Base-by-base conservation (phyloP, 2,113 vertebrate genomes). In the Chaetodon trifascialis region DNA sequence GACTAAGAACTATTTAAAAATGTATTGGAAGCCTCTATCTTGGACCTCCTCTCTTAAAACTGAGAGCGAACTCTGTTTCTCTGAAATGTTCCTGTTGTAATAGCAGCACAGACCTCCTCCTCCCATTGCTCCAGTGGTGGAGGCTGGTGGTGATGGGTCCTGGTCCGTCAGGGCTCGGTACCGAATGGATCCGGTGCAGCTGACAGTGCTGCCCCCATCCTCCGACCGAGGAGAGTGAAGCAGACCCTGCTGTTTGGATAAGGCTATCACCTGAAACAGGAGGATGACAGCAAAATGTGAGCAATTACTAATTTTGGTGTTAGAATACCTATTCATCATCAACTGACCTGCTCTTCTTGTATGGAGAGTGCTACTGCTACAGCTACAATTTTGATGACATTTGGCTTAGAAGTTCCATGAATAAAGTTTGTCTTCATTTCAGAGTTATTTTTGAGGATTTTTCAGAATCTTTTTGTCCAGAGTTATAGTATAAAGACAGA, bases 181-280 rank as follows among this genome's bases (percentile, higher is more conserved):
- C 44, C 97, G 96, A 89, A 98, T 97, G 19, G 97, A 96, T 90
- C 97, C 97, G 0, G 97, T 97, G 88, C 97, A 98, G 89, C 96
- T 96, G 69, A 98, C 96, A 0, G 96, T 96, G 89, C 97, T 97
- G 69, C 96, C 96, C 1, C 96, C 95, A 1, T 94, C 94, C 16
- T 98, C 97, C 0, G 96, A 96, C 66, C 96, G 97, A 91, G 88
- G 96, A 94, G 88, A 93, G 72, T 90, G 83, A 93, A 97, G 95
- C 38, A 98, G 95, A 34, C 97, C 97, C 88, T 98, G 97, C 89
- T 99, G 98, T 93, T 99, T 99, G 80, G 98, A 98, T 95, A 99
- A 87, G 80, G 97, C 95, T 68, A 99, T 98, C 38, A 99, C 98
- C 91, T 94, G 84, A 23, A 88, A 84, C 12, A 60, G 9, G 21